phyloP scores from a whole-genome alignment of 2,113 vertebrate genomes.

The Hippopotamus amphibius region DNA sequence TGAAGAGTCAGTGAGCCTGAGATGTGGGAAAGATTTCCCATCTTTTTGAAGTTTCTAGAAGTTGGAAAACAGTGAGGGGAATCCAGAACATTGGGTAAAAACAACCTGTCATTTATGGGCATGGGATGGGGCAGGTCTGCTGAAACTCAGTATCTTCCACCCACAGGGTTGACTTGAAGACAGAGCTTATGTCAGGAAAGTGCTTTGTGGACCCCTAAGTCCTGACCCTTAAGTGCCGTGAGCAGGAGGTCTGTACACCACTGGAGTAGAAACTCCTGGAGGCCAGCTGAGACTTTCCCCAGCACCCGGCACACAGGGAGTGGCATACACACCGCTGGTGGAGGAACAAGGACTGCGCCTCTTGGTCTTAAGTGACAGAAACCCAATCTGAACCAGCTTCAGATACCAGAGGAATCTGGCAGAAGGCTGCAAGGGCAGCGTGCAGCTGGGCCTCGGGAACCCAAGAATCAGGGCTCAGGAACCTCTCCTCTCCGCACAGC shows the following conservation, averaged over 20 bases:
- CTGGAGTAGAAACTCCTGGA: not conserved
- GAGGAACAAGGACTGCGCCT: rapidly evolving
- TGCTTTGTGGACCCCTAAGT: not conserved
- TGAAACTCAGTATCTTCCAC: not conserved
- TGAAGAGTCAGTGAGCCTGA: not conserved
- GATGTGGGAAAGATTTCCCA: not conserved
- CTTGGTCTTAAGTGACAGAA: not conserved
- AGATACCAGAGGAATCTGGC: not conserved
- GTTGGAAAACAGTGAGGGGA: not conserved
- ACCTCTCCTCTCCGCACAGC: not conserved
- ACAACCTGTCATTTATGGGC: too few relatives aligned
- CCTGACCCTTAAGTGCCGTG: not conserved
- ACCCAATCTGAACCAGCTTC: not conserved
- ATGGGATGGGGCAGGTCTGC: not conserved
- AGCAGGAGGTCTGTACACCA: not conserved
- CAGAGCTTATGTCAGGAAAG: not conserved
- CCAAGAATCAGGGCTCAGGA: not conserved
- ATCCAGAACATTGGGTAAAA: not conserved
- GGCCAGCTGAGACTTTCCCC: not conserved
- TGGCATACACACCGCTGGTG: not conserved
- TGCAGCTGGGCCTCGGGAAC: not conserved
- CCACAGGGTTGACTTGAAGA: not conserved
- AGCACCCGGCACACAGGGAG: rapidly evolving
- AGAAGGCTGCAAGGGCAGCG: not conserved
- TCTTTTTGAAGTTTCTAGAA: not conserved